Base-by-base conservation (phyloP, 1,140 invertebrate genomes). In the Solenopsis invicta region DNA sequence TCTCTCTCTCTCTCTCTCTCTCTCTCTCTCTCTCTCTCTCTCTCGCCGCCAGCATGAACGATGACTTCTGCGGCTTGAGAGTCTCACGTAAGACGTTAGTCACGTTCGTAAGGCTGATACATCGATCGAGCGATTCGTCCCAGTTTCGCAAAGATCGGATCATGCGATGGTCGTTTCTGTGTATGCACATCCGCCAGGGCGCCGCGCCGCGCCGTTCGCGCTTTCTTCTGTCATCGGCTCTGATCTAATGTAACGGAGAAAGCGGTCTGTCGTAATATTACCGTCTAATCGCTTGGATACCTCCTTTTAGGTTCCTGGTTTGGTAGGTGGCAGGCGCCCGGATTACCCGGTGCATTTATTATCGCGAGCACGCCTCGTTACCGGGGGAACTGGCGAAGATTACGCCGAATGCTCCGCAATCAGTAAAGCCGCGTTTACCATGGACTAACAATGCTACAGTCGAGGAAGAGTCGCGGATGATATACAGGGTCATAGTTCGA, bases 141-240 rank as follows among this genome's bases (percentile, higher is more conserved):
- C 24, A 86, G 75, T 86, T 81, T 86, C 61, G 77, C 54, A 80
- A 86, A 81, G 85, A 86, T 86, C 75, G 62, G 64, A 86, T 81
- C 75, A 80, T 80, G 61, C 24, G 62, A 76, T 52, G 24, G 29
- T 21, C 50, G 74, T 86, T 52, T 29, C 67, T 78, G 10, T 72
- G 61, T 69, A 16, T 69, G 66, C 10, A 69, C 48, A 82, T 34
- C 64, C 50, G 48, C 84, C 21, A 18, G 56, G 29, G 18, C 21
- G 34, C 29, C 29, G 29, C 29, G 29, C 29, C 29, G 21, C 45
- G 21, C 74, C 13, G 74, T 34, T 67, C 29, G 50, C 76, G 85
- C 86, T 87, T 87, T 87, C 86, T 69, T 87, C 81, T 86, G 86
- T 87, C 86, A 87, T 87, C 81, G 56, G 61, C 56, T 29, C 52